phyloP scores from a whole-genome alignment of 2,797 vertebrate species.

The Gadopsis marmoratus region DNA sequence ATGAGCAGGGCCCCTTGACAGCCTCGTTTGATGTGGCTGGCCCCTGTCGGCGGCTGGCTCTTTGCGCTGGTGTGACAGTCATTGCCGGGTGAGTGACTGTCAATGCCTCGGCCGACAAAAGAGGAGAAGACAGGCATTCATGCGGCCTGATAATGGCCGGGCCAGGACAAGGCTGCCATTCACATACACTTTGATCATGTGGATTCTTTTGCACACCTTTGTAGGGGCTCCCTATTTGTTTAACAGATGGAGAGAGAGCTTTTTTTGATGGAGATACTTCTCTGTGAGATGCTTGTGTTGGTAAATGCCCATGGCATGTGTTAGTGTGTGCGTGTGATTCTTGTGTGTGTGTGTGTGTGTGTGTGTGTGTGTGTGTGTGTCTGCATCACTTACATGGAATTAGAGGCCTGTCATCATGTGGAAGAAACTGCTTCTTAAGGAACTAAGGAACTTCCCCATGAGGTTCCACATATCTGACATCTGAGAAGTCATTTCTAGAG shows the following conservation, averaged over 20 bases:
- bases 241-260: slow-evolving; percentile 79
- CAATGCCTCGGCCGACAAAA: slow-evolving; percentile 86
- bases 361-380: slow-evolving; percentile 33
- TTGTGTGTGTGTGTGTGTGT: slow-evolving; percentile 42
- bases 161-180: slow-evolving; percentile 84
- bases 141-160: slow-evolving; percentile 84
- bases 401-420: slow-evolving; percentile 58
- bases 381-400: slow-evolving; percentile 57
- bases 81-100: slow-evolving; percentile 88
- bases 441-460: slow-evolving; percentile 25
- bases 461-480: slow-evolving; percentile 38
- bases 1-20: slow-evolving; percentile 82
- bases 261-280: slow-evolving; percentile 79
- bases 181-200: slow-evolving; percentile 85
- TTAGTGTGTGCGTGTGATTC: slow-evolving; percentile 44
- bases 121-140: slow-evolving; percentile 87
- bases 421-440: slow-evolving; percentile 37
- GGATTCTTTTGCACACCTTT: slow-evolving; percentile 85
- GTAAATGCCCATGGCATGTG: slow-evolving; percentile 71
- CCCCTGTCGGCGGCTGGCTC: slow-evolving; percentile 84
- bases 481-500: slow-evolving; percentile 33
- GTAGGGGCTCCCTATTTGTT: slow-evolving; percentile 84
- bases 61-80: slow-evolving; percentile 88
- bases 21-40: slow-evolving; percentile 86
- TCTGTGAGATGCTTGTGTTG: slow-evolving; percentile 66